These are phyloP conservation scores for Hipparchia sbordonii DNA, from an alignment of 2,888 invertebrate species.

Conservation along the genomic window DNA sequence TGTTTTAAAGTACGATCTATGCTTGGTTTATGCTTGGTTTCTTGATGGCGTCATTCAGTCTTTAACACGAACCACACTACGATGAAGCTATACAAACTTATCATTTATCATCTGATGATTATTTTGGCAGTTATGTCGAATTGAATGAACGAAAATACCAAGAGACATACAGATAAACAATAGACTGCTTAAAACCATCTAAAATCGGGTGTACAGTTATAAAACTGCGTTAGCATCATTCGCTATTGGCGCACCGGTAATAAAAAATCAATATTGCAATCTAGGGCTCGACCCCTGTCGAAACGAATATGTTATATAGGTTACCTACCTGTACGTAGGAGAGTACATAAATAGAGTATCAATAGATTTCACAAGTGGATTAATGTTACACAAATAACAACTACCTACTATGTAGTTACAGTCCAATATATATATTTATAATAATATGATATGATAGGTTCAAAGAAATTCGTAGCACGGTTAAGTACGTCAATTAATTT, in stretches of 20 bases:
- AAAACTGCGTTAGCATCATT: slow-evolving; percentile 11
- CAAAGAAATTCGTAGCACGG: neutral
- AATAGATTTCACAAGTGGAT: neutral
- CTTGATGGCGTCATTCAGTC: too few species aligned
- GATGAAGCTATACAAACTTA: too few species aligned
- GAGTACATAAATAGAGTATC: neutral
- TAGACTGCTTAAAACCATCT: neutral
- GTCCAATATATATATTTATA: too few species aligned
- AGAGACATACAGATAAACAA: neutral
- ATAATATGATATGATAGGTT: neutral
- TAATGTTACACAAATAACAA: neutral
- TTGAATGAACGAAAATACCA: too few species aligned
- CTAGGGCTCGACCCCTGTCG: slow-evolving; percentile 36
- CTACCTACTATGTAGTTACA: neutral
- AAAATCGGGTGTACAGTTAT: neutral
- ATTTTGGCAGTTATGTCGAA: too few species aligned
- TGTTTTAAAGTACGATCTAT: too few species aligned
- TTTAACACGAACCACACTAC: too few species aligned
- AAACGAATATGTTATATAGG: slow-evolving; percentile 16
- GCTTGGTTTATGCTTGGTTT: too few species aligned
- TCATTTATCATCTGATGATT: too few species aligned
- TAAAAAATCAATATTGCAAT: slow-evolving; percentile 38
- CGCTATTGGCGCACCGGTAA: slow-evolving; percentile 24
- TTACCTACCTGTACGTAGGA: neutral
- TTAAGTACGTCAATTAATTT: neutral